Base-by-base conservation (phyloP, 2,797 vertebrate species). In the Neopelma chrysocephalum region DNA sequence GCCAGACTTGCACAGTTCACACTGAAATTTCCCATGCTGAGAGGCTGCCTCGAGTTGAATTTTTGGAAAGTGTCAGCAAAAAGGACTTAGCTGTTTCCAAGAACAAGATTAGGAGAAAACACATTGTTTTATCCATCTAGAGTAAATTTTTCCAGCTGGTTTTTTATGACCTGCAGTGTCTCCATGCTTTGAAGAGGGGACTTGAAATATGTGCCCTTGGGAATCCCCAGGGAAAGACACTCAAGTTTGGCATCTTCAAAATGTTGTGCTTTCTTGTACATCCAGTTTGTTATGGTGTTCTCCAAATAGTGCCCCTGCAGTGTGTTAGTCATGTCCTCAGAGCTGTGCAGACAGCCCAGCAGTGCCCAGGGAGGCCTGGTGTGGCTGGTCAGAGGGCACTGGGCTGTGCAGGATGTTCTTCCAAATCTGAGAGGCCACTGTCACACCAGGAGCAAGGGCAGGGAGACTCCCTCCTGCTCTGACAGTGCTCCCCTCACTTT, bases 21-120 rank as follows among this genome's bases (percentile, higher is more conserved):
- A 50, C 70, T 92, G 91, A 93, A 95, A 93, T 93, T 96, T 97
- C 96, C 94, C 96, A 96, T 96, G 95, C 94, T 82, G 96, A 87
- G 91, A 93, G 65, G 36, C 93, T 79, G 93, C 91, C 83, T 77
- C 1, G 0, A 81, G 70, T 61, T 87, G 83, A 84, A 90, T 93
- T 95, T 96, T 95, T 95, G 73, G 70, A 87, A 90, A 89, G 95
- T 92, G 94, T 96, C 91, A 96, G 95, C 94, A 96, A 93, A 94
- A 96, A 90, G 36, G 78, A 68, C 27, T 89, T 86, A 80, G 90
- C 90, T 78, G 86, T 86, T 96, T 95, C 93, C 96, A 96, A 96
- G 90, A 96, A 91, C 68, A 90, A 95, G 91, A 95, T 94, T 89
- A 93, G 83, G 92, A 87, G 87, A 93, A 94, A 95, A 95, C 83